Conservation (phyloP, 2,797 vertebrate genomes). For the Chaetophractus vellerosus region DNA sequence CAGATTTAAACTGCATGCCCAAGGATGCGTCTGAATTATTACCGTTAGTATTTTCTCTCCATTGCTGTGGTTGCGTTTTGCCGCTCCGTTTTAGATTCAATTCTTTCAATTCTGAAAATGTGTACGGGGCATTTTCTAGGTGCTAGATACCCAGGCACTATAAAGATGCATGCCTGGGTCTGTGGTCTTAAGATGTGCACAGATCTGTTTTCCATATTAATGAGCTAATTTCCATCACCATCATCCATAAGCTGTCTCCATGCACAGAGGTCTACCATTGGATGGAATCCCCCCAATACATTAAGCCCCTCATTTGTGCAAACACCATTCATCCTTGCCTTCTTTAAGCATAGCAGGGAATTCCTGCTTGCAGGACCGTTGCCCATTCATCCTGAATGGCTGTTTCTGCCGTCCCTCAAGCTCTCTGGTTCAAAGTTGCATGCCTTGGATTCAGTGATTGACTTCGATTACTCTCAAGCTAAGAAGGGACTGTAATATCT, state of each 20-base stretch:
- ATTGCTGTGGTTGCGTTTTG: neutral
- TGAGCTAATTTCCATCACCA: constrained; percentile 55
- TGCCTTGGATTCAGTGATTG: neutral
- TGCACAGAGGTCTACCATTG: neutral
- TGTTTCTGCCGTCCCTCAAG: neutral
- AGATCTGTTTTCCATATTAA: constrained; percentile 28
- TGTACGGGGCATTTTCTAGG: constrained; percentile 7
- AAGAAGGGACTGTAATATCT: neutral
- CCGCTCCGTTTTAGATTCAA: neutral
- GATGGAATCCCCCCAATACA: neutral
- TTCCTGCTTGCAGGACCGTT: neutral
- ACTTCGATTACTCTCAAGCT: neutral
- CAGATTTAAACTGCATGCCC: neutral
- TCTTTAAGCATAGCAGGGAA: neutral
- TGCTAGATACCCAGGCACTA: neutral
- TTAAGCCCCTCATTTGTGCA: neutral
- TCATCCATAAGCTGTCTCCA: constrained; percentile 8
- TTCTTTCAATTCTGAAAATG: constrained; percentile 29
- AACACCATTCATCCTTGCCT: neutral
- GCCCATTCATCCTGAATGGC: neutral
- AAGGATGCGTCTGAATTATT: constrained; percentile 20
- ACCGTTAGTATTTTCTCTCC: constrained; percentile 15
- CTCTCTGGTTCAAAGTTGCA: neutral
- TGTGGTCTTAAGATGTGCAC: constrained; percentile 37
- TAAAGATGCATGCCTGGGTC: neutral